Percentiles rank a stretch among this genome's conserved stretches.
Conservation (phyloP, 2,113 vertebrate species). For the Peromyscus leucopus region DNA sequence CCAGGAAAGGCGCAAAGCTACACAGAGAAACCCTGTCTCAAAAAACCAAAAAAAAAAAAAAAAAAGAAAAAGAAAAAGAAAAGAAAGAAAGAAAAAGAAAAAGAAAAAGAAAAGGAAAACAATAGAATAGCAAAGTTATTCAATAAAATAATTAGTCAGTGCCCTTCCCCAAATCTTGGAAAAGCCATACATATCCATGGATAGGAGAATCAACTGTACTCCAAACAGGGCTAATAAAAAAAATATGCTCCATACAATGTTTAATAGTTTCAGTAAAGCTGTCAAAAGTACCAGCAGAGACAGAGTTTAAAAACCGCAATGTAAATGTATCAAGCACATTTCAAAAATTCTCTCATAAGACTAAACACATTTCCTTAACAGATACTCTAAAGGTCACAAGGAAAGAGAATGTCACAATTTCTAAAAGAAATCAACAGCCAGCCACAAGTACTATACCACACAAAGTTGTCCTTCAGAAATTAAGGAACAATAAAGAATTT, state of each 20-base stretch:
- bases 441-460: not conserved
- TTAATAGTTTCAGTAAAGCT: not conserved
- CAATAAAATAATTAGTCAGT: not conserved
- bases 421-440: not conserved
- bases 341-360: not conserved
- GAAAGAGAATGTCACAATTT: not conserved
- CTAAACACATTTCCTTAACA: not conserved
- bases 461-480: not conserved
- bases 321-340: not conserved
- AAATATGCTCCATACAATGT: not conserved
- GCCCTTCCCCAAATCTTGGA: not conserved
- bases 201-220: not conserved
- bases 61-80: too few relatives aligned
- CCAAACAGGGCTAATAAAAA: not conserved
- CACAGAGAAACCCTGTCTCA: too few relatives aligned
- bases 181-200: not conserved
- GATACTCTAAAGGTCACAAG: not conserved
- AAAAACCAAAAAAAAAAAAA: too few relatives aligned
- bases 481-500: not conserved
- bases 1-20: too few relatives aligned
- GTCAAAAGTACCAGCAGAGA: not conserved
- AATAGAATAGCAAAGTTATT: not conserved
- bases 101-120: too few relatives aligned
- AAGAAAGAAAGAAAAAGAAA: too few relatives aligned
- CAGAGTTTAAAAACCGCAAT: not conserved